phyloP scores from a whole-genome alignment of 2,888 invertebrate species.

The Gari tellinella region DNA sequence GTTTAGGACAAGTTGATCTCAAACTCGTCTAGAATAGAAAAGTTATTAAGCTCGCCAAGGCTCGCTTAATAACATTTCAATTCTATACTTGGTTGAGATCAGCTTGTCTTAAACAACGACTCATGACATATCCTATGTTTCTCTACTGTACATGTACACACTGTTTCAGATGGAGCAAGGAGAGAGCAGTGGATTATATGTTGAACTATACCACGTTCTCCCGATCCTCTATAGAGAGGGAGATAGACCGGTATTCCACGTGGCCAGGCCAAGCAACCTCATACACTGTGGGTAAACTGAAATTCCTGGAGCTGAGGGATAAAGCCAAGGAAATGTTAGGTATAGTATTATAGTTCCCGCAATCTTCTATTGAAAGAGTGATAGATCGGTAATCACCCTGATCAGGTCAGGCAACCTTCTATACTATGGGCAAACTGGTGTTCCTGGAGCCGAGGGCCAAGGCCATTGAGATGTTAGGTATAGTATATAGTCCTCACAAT shows the following conservation, averaged over 20 bases:
- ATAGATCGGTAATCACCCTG: slow-evolving; percentile 82
- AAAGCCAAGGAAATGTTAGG: slow-evolving; percentile 77
- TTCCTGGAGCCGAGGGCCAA: slow-evolving; percentile 73
- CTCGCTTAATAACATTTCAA: too few species aligned
- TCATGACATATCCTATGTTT: not conserved
- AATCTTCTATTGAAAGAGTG: slow-evolving; percentile 65
- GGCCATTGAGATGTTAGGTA: slow-evolving; percentile 77
- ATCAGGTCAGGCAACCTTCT: slow-evolving; percentile 82
- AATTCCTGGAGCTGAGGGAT: slow-evolving; percentile 73
- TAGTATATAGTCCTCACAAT: too few species aligned
- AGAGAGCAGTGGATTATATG: slow-evolving; percentile 77
- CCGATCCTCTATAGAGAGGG: slow-evolving; percentile 58
- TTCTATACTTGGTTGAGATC: too few species aligned
- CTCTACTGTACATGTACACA: not conserved
- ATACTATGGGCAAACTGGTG: slow-evolving; percentile 79
- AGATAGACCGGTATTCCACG: slow-evolving; percentile 81
- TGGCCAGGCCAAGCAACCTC: slow-evolving; percentile 82
- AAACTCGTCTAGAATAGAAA: too few species aligned
- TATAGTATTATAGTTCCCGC: slow-evolving; percentile 47
- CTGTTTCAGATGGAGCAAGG: slow-evolving; percentile 78
- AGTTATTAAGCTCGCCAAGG: too few species aligned
- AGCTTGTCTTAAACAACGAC: too few species aligned
- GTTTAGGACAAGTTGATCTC: too few species aligned
- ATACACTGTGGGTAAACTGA: slow-evolving; percentile 79
- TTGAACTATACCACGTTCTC: slow-evolving; percentile 66